Base-by-base conservation (phyloP, 2,888 invertebrate genomes). In the Sthenelais limicola region DNA sequence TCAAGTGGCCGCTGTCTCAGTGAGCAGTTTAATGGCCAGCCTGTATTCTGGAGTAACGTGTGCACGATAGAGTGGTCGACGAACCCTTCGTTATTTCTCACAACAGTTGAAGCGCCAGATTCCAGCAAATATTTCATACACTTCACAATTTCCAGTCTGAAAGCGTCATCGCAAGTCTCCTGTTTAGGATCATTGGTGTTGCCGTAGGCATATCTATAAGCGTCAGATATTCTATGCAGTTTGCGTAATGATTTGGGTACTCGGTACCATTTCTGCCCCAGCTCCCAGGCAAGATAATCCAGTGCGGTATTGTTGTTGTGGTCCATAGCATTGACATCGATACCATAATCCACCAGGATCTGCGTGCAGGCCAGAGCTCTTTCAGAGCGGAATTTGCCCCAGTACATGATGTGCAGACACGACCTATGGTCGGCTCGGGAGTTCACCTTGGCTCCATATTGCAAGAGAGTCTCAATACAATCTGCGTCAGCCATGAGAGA, bases 241-340 rank as follows among this genome's bases (percentile, higher is more conserved):
- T 32, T 47, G 30, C 58, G 56, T 62, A 47, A 62, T 18, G 56
- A 30, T 15, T 56, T 43, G 9, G 71, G 47, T 48, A 56, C 30
- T 32, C 48, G 58, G 21, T 62, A 43, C 70, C 70, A 70, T 24
- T 71, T 58, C 35, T 71, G 58, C 24, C 71, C 58, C 7, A 71
- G 62, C 24, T 71, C 62, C 71, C 71, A 71, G 58, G 71, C 71
- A 21, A 71, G 71, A 56, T 71, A 71, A 30, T 71, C 71, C 30
- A 71, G 71, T 9, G 71, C 71, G 30, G 58, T 71, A 43, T 71
- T 71, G 48, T 71, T 71, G 62, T 71, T 58, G 35, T 71, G 71
- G 33, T 71, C 71, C 49, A 47, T 56, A 32, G 62, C 58, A 43
- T 71, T 58, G 4, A 71, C 58, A 48, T 62, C 24, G 47, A 48